phyloP scores from a whole-genome alignment of 2,888 invertebrate genomes.

The Andrena bucephala region DNA sequence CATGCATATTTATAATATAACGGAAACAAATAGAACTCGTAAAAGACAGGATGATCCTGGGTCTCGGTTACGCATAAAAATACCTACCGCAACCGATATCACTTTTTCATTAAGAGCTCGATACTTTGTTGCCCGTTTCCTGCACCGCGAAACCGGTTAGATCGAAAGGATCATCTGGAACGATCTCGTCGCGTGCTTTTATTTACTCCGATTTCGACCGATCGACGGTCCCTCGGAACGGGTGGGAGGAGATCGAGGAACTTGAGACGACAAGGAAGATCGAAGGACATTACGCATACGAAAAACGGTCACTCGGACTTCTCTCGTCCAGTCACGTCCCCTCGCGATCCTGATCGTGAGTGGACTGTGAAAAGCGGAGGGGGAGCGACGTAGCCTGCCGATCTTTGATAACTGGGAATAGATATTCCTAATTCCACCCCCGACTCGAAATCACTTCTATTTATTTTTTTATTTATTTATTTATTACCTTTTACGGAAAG shows the following conservation, averaged over 20 bases:
- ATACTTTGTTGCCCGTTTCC: slow-evolving; percentile 25
- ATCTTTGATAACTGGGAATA: too few relatives aligned
- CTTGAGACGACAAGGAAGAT: neutral
- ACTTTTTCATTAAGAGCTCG: slow-evolving; percentile 37
- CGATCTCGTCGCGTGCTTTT: slow-evolving; percentile 27
- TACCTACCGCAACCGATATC: slow-evolving; percentile 21
- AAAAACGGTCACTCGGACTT: slow-evolving; percentile 43
- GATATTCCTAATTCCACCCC: too few relatives aligned
- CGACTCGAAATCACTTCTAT: too few relatives aligned
- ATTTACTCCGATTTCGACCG: slow-evolving; percentile 13
- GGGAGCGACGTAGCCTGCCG: slow-evolving; percentile 1
- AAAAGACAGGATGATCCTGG: slow-evolving; percentile 19
- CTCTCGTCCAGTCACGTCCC: slow-evolving; percentile 39
- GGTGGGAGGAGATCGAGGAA: neutral
- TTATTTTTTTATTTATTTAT: too few relatives aligned
- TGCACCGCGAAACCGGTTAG: slow-evolving; percentile 43
- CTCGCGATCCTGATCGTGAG: slow-evolving; percentile 44
- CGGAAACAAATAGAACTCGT: slow-evolving; percentile 40
- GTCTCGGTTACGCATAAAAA: slow-evolving; percentile 22
- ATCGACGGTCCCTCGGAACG: neutral
- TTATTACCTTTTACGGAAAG: too few relatives aligned
- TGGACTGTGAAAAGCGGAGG: slow-evolving; percentile 31
- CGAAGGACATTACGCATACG: neutral
- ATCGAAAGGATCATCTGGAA: slow-evolving; percentile 21
- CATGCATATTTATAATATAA: slow-evolving; percentile 24